Conservation (phyloP, 2,797 vertebrate species). For the Lagorchestes hirsutus region DNA sequence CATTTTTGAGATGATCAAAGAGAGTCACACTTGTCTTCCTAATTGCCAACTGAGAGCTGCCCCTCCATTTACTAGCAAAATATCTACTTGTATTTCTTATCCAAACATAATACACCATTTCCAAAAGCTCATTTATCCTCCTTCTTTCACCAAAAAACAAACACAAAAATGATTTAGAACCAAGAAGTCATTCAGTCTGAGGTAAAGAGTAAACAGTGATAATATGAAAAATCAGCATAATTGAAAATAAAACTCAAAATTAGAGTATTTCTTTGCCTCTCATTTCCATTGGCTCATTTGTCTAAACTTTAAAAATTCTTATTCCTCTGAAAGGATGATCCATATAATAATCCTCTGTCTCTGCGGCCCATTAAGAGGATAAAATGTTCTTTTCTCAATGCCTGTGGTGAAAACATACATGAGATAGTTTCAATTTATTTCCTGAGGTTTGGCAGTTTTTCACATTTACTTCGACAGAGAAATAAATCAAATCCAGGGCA, state of each 20-base stretch:
- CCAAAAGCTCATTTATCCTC: no score
- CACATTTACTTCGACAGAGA: constrained; percentile 47
- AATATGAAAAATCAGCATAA: background rate
- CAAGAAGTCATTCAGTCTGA: constrained; percentile 1
- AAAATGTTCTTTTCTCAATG: constrained; percentile 45
- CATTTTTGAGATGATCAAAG: background rate
- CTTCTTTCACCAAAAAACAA: background rate
- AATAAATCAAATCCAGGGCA: constrained; percentile 48
- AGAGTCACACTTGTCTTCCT: accelerated
- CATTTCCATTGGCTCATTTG: background rate
- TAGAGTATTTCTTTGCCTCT: background rate
- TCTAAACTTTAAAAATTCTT: background rate
- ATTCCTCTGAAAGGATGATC: background rate
- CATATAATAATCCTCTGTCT: background rate
- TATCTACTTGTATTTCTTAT: background rate
- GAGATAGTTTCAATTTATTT: constrained; percentile 44
- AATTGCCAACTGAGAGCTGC: background rate
- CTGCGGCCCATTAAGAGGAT: background rate
- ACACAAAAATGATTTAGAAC: background rate
- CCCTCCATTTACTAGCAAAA: accelerated
- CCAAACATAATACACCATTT: background rate
- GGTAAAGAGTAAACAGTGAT: constrained; percentile 27
- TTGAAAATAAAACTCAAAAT: background rate
- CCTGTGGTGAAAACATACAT: constrained; percentile 41
- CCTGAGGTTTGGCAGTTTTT: constrained; percentile 42